Conservation (phyloP, 2,888 invertebrate genomes). For the Lithophane semibrunnea region DNA sequence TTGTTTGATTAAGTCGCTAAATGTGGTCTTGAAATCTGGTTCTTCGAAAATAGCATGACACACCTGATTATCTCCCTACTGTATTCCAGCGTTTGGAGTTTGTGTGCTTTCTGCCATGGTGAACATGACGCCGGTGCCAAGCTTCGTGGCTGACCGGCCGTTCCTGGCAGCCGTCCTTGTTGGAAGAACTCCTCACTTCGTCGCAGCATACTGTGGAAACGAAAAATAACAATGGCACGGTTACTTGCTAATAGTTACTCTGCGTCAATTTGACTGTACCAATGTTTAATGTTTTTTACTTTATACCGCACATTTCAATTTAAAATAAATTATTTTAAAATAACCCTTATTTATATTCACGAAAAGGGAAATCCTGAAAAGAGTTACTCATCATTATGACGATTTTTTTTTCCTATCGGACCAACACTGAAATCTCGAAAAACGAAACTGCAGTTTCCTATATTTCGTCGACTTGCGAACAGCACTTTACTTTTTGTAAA, state of each 20-base stretch:
- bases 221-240: conserved; percentile 19
- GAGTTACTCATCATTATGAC: background rate
- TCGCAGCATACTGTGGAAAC: conserved; percentile 71
- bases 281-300: background rate
- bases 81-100: conserved; percentile 79
- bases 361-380: background rate
- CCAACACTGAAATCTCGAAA: background rate
- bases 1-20: conserved; percentile 5
- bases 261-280: background rate
- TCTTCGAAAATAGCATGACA: background rate
- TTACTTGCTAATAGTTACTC: background rate
- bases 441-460: background rate
- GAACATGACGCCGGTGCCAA: conserved; percentile 68
- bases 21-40: background rate
- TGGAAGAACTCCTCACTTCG: conserved; percentile 74
- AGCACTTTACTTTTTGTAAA: background rate
- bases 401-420: background rate
- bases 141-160: conserved; percentile 80
- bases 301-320: background rate
- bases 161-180: conserved; percentile 77
- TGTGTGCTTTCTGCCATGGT: conserved; percentile 73
- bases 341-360: background rate
- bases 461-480: background rate
- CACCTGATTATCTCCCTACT: conserved; percentile 25
- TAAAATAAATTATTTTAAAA: background rate